phyloP scores from a whole-genome alignment of 2,797 vertebrate genomes.

The Macroramphosus scolopax region DNA sequence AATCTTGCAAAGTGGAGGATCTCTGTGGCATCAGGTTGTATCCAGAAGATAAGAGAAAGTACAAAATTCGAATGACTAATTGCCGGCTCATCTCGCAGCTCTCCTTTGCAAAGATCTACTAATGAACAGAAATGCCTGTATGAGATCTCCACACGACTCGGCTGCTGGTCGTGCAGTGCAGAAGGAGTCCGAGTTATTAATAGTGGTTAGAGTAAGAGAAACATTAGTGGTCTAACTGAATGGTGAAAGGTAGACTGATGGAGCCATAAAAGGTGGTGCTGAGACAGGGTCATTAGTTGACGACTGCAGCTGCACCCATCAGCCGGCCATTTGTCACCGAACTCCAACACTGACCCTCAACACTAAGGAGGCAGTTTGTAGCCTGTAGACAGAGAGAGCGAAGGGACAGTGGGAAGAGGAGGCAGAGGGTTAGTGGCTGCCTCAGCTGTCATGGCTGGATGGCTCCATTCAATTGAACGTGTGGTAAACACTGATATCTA shows the following conservation, averaged over 20 bases:
- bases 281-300: slow-evolving; percentile 45
- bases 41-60: neutral
- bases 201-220: slow-evolving; percentile 8
- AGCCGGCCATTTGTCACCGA: slow-evolving; percentile 49
- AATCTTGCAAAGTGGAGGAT: slow-evolving; percentile 6
- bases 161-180: slow-evolving; percentile 6
- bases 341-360: slow-evolving; percentile 24
- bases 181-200: slow-evolving; percentile 5
- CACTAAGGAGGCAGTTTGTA: slow-evolving; percentile 20
- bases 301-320: slow-evolving; percentile 33
- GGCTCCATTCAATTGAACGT: too few relatives aligned
- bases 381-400: slow-evolving; percentile 36
- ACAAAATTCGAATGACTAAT: too few relatives aligned
- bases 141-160: neutral
- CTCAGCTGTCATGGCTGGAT: too few relatives aligned
- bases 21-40: neutral
- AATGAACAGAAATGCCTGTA: neutral
- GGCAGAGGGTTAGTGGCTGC: slow-evolving; percentile 6
- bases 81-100: neutral
- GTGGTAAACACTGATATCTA: too few relatives aligned
- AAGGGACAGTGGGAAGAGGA: slow-evolving; percentile 2
- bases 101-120: neutral
- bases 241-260: slow-evolving; percentile 33
- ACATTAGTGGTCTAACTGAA: slow-evolving; percentile 23
- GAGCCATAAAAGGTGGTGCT: slow-evolving; percentile 24